Percentiles rank a stretch among this genome's conserved stretches.
Conservation (phyloP, 2,113 vertebrate species). For the Zapus hudsonius region DNA sequence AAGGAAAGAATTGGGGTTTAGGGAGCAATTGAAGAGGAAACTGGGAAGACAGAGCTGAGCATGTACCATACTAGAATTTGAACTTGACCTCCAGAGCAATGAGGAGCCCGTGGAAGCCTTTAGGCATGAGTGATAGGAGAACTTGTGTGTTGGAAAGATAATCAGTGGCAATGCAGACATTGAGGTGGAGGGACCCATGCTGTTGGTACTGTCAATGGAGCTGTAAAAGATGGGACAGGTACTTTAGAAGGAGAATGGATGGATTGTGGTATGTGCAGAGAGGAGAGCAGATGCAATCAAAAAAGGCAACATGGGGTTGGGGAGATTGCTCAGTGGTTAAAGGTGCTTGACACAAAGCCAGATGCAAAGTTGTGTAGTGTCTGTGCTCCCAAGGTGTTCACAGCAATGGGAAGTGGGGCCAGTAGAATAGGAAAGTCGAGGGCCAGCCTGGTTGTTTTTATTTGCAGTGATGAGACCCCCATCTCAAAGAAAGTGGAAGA, state of each 20-base stretch:
- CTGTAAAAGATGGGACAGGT: background rate
- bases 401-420: no score
- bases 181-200: background rate
- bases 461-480: no score
- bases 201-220: background rate
- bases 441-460: no score
- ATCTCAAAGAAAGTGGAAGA: no score
- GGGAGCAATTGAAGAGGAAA: background rate
- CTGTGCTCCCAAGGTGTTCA: no score
- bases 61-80: background rate
- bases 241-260: background rate
- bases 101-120: background rate
- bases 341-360: no score
- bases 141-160: background rate
- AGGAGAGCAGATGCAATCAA: background rate
- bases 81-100: background rate
- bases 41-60: background rate
- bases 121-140: background rate
- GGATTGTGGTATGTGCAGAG: background rate
- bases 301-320: background rate
- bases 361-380: no score
- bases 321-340: no score
- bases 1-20: background rate
- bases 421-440: no score
- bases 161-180: background rate